Evolutionary conservation across 2,113 vertebrate genomes (phyloP).

Genomic region (Azemiops feae): DNA sequence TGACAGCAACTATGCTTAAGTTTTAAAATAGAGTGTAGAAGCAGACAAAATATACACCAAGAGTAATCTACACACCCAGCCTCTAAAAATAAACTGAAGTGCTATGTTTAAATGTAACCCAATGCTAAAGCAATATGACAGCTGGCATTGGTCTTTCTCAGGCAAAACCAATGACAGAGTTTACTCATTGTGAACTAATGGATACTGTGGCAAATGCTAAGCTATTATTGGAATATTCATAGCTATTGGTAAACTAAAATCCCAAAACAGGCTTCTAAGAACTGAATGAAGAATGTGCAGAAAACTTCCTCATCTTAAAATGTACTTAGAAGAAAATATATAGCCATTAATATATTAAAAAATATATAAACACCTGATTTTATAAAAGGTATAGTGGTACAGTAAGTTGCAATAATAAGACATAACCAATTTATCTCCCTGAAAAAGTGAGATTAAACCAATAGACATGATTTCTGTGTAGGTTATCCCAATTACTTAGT

Average conservation of each 20-base stretch:
- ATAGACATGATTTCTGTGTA: neutral
- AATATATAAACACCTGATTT: neutral
- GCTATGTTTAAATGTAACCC: slow-evolving; percentile 19
- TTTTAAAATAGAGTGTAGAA: neutral
- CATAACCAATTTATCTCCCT: neutral
- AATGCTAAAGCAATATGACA: slow-evolving; percentile 45
- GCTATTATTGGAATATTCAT: slow-evolving; percentile 1
- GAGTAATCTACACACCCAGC: neutral
- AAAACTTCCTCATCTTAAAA: accelerated
- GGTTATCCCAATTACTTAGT: neutral
- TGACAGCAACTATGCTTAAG: neutral
- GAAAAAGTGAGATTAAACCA: neutral
- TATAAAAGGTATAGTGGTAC: neutral
- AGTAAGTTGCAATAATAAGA: neutral
- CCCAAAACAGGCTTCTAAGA: accelerated
- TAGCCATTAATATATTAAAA: neutral
- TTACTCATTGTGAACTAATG: neutral
- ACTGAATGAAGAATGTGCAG: neutral
- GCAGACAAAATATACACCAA: neutral
- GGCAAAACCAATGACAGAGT: slow-evolving; percentile 22
- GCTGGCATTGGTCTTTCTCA: slow-evolving; percentile 51
- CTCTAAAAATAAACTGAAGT: slow-evolving; percentile 40
- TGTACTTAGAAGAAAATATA: neutral
- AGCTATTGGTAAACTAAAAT: neutral
- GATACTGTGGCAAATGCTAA: slow-evolving; percentile 13